phyloP scores from a whole-genome alignment of 1,140 invertebrate species.

The Meteorus sp. region DNA sequence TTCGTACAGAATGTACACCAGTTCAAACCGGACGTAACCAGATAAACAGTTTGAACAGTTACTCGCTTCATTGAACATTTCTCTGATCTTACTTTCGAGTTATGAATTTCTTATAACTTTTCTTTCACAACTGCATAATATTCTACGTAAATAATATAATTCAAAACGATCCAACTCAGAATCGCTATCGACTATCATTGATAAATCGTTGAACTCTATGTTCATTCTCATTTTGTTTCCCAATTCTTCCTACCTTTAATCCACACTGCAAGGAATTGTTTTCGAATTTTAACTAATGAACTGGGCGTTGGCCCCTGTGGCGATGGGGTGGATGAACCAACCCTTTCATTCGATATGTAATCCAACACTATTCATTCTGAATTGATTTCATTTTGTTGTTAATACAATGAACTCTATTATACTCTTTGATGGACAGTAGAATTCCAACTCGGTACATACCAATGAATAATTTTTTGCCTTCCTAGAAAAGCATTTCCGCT shows the following conservation, averaged over 20 bases:
- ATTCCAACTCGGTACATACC: constrained; percentile 6
- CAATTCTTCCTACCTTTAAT: neutral
- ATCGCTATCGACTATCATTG: too few species aligned
- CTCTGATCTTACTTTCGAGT: constrained; percentile 21
- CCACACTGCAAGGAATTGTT: neutral
- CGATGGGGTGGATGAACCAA: constrained; percentile 1
- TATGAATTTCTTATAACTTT: constrained; percentile 23
- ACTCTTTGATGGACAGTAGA: neutral
- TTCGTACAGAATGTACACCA: constrained; percentile 27
- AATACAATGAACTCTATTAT: constrained; percentile 5
- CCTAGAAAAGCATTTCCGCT: neutral
- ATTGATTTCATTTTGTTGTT: neutral
- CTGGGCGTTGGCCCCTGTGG: constrained; percentile 9
- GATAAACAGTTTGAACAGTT: too few species aligned
- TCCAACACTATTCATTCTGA: neutral
- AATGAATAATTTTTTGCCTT: neutral
- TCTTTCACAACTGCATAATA: neutral
- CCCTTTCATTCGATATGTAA: neutral
- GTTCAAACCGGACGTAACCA: constrained; percentile 42
- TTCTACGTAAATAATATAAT: neutral
- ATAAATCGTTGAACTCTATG: neutral
- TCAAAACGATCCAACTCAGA: neutral
- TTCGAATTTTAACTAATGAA: constrained; percentile 7
- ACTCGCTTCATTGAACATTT: constrained; percentile 15
- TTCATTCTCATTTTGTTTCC: neutral